phyloP scores from a whole-genome alignment of 2,797 vertebrate species.

The Synanceia verrucosa region DNA sequence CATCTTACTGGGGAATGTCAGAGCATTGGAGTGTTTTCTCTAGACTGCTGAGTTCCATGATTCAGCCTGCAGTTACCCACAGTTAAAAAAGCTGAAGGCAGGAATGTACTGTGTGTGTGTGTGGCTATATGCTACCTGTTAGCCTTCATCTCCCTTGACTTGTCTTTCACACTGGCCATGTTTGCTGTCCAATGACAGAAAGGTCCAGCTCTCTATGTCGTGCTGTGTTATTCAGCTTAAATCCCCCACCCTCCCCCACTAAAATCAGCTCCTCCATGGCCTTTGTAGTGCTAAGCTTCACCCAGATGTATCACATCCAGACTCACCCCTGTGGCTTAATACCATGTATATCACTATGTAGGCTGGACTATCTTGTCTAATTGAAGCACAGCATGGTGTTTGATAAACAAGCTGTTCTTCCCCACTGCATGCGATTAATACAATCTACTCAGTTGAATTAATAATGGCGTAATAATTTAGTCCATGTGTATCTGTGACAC shows the following conservation, averaged over 20 bases:
- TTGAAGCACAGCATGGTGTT: slow-evolving; percentile 68
- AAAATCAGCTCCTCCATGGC: slow-evolving; percentile 32
- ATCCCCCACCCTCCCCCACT: neutral
- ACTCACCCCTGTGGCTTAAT: slow-evolving; percentile 50
- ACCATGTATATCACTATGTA: slow-evolving; percentile 38
- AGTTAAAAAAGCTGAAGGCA: neutral
- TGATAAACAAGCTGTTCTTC: slow-evolving; percentile 69
- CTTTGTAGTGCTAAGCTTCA: slow-evolving; percentile 44
- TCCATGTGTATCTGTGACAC: slow-evolving; percentile 53
- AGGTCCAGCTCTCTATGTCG: slow-evolving; percentile 24
- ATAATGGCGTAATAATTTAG: slow-evolving; percentile 54
- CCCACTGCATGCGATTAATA: slow-evolving; percentile 62
- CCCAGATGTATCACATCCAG: slow-evolving; percentile 41
- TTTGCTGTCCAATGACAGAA: slow-evolving; percentile 27
- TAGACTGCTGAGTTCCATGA: slow-evolving; percentile 13
- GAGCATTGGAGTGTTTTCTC: slow-evolving; percentile 4
- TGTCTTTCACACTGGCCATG: slow-evolving; percentile 28
- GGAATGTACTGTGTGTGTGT: neutral
- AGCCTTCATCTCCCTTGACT: slow-evolving; percentile 47
- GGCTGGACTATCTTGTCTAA: slow-evolving; percentile 67
- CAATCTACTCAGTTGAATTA: slow-evolving; percentile 57
- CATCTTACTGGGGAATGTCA: slow-evolving; percentile 32
- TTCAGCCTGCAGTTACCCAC: slow-evolving; percentile 18
- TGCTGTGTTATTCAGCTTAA: slow-evolving; percentile 36
- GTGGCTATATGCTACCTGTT: slow-evolving; percentile 20